A percentile compares a stretch with the other conserved stretches of the same genome.
Conservation (phyloP, 2,888 invertebrate species). For the Acanthosepion esculentum region DNA sequence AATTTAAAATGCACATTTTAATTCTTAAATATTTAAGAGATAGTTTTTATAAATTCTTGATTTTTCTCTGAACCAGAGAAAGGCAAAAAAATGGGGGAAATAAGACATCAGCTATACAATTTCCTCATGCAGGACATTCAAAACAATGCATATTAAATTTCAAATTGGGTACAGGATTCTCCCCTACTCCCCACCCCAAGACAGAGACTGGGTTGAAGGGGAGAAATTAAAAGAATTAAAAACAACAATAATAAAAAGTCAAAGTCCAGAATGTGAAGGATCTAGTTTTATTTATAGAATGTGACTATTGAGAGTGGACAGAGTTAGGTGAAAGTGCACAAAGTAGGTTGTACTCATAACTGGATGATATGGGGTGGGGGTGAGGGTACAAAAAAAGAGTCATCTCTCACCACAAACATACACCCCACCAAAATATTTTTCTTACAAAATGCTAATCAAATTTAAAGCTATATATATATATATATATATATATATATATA, state of each 20-base stretch:
- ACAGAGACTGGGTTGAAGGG: neutral
- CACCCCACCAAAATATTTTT: too few species aligned
- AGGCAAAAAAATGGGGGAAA: neutral
- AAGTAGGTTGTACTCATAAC: neutral
- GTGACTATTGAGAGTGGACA: neutral
- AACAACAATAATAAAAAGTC: neutral
- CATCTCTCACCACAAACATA: neutral
- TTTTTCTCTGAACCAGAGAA: neutral
- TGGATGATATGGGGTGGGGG: too few species aligned
- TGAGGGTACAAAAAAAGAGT: too few species aligned
- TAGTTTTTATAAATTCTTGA: too few species aligned
- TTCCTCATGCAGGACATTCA: neutral
- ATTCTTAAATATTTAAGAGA: neutral
- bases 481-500: too few species aligned
- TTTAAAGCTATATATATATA: too few species aligned
- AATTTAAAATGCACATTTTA: neutral
- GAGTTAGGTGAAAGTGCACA: neutral
- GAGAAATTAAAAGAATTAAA: neutral
- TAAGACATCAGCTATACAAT: neutral
- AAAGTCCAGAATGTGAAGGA: conserved; percentile 17
- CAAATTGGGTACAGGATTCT: neutral
- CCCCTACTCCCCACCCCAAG: neutral
- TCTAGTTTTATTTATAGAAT: neutral
- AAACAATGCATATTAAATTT: neutral
- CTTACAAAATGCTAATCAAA: too few species aligned